Percentiles rank a stretch among this genome's conserved stretches.
Conservation (phyloP, 1,140 invertebrate species). For the Ostrea denselamellosa region DNA sequence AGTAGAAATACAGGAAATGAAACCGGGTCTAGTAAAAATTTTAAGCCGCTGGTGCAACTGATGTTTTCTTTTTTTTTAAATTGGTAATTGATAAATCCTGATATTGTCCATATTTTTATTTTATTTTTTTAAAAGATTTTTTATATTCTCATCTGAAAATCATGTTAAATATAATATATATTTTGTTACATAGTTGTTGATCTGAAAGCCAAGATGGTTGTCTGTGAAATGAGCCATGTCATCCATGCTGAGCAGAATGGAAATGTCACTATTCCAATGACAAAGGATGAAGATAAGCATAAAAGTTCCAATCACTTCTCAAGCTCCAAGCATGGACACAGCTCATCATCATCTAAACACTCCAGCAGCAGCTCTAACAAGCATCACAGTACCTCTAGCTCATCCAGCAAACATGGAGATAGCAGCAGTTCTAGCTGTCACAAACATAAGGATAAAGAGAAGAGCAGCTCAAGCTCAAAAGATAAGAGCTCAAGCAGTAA, state of each 20-base stretch:
- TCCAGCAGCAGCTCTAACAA: slow-evolving; percentile 75
- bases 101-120: background rate
- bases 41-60: too few species aligned
- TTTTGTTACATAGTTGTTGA: slow-evolving; percentile 42
- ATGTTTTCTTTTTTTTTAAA: too few species aligned
- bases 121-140: too few species aligned
- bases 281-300: slow-evolving; percentile 51
- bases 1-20: too few species aligned
- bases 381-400: slow-evolving; percentile 55
- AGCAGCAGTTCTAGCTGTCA: slow-evolving; percentile 52
- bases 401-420: slow-evolving; percentile 60
- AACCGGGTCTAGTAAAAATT: too few species aligned
- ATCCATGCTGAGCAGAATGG: slow-evolving; percentile 55
- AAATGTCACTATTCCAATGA: slow-evolving; percentile 50
- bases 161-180: background rate
- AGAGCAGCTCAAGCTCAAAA: slow-evolving; percentile 49
- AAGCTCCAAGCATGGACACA: slow-evolving; percentile 53
- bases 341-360: slow-evolving; percentile 62
- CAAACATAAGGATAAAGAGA: slow-evolving; percentile 56
- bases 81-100: too few species aligned
- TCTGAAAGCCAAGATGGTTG: slow-evolving; percentile 46
- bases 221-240: slow-evolving; percentile 29
- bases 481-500: slow-evolving; percentile 44
- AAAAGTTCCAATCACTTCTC: slow-evolving; percentile 53
- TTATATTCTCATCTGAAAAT: background rate